Conservation (phyloP, 2,888 invertebrate genomes). For the Scaptomyza tumidula region DNA sequence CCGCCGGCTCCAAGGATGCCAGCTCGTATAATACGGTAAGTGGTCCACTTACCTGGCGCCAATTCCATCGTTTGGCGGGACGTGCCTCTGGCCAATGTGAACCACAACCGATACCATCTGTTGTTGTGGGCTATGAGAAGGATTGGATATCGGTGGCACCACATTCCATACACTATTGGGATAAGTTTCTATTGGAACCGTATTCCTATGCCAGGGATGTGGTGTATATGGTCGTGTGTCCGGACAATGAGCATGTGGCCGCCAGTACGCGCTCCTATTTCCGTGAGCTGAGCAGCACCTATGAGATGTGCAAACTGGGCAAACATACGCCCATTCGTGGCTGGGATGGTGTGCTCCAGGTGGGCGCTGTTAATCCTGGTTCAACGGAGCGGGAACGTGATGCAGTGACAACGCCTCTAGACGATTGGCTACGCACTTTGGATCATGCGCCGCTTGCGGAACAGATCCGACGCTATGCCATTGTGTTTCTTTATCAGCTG, state of each 20-base stretch:
- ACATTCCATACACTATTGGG: conserved; percentile 97
- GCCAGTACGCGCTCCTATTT: conserved; percentile 94
- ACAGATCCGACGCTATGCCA: conserved; percentile 94
- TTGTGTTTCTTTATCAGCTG: conserved; percentile 90
- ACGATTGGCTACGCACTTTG: conserved; percentile 95
- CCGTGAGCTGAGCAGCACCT: conserved; percentile 95
- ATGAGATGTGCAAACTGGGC: conserved; percentile 97
- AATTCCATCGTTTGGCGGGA: conserved; percentile 97
- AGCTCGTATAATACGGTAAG: conserved; percentile 93
- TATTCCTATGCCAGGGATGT: conserved; percentile 97
- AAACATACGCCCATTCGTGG: conserved; percentile 95
- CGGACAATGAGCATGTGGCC: conserved; percentile 94
- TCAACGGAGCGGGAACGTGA: conserved; percentile 28
- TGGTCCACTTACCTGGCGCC: conserved; percentile 99
- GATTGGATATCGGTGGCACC: conserved; percentile 98
- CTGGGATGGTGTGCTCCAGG: conserved; percentile 94
- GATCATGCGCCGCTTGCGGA: conserved; percentile 92
- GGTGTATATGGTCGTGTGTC: conserved; percentile 96
- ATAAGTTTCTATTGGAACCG: conserved; percentile 97
- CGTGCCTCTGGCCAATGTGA: conserved; percentile 97
- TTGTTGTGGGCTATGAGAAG: conserved; percentile 97
- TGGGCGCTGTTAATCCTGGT: conserved; percentile 86
- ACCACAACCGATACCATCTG: conserved; percentile 97
- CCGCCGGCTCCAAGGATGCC: conserved; percentile 94
- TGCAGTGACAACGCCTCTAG: conserved; percentile 87